Evolutionary conservation across 2,113 vertebrate species (phyloP).

Genomic region (Pedionomus torquatus): DNA sequence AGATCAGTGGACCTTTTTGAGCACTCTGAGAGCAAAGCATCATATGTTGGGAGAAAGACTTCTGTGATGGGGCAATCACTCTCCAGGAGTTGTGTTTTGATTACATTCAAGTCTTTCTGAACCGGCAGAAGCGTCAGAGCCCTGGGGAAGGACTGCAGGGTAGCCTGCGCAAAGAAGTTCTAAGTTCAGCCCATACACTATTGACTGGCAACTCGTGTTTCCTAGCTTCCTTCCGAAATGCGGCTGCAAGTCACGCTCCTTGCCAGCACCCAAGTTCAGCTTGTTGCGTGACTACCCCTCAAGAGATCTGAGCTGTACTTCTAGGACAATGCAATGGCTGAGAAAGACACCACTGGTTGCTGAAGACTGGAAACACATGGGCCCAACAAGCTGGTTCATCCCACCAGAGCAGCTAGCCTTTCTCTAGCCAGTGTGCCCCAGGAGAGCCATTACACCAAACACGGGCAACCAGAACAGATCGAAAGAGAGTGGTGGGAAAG

Average conservation of each 20-base stretch:
- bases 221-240: not conserved
- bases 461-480: not conserved
- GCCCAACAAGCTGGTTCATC: not conserved
- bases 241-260: not conserved
- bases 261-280: not conserved
- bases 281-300: not conserved
- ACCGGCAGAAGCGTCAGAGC: not conserved
- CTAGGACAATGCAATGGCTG: not conserved
- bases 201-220: not conserved
- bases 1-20: not conserved
- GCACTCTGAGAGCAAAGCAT: not conserved
- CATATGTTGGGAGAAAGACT: rapidly evolving
- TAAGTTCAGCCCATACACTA: not conserved
- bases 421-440: not conserved
- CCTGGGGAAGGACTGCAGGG: not conserved
- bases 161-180: not conserved
- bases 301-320: not conserved
- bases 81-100: not conserved
- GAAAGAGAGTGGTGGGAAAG: not conserved
- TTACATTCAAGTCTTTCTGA: not conserved
- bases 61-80: not conserved
- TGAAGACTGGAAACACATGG: not conserved
- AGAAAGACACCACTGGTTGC: not conserved
- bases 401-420: not conserved
- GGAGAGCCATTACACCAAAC: not conserved